A percentile compares a stretch with the other conserved stretches of the same genome.
Conservation (phyloP, 2,113 vertebrate species). For the Pelecanus crispus region DNA sequence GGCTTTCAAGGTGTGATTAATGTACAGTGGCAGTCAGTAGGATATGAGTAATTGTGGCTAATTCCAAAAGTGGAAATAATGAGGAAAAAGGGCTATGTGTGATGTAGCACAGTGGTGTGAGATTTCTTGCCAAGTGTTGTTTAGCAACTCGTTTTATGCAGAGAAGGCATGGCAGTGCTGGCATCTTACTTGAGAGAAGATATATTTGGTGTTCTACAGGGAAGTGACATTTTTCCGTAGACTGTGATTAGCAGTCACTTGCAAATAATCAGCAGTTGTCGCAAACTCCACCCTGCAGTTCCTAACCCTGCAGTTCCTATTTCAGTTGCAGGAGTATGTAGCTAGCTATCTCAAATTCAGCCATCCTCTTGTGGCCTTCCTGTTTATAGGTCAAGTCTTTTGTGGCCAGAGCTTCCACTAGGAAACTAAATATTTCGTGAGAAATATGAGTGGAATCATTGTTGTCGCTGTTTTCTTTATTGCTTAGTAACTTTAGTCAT, state of each 20-base stretch:
- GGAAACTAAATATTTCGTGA: neutral
- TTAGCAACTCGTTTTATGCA: rapidly evolving
- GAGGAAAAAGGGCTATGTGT: neutral
- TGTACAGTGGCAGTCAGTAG: neutral
- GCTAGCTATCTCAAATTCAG: conserved; percentile 15
- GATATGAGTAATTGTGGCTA: neutral
- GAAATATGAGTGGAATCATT: conserved; percentile 36
- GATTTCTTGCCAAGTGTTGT: neutral
- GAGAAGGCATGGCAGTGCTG: neutral
- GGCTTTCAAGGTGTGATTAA: neutral
- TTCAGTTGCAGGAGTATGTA: neutral
- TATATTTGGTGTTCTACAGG: neutral
- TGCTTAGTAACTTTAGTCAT: neutral
- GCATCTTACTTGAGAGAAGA: neutral
- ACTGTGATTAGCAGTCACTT: neutral
- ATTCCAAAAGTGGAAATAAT: neutral
- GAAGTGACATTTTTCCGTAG: neutral
- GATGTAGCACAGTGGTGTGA: neutral
- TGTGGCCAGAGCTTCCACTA: conserved; percentile 40
- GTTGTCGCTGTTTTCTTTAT: conserved; percentile 13
- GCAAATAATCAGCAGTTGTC: neutral
- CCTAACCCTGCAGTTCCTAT: neutral
- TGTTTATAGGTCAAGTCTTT: conserved; percentile 44
- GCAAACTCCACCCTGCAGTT: neutral
- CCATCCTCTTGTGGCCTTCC: conserved; percentile 1